Conservation (phyloP, 2,113 vertebrate genomes). For the Cryptomyrus ogoouensis region DNA sequence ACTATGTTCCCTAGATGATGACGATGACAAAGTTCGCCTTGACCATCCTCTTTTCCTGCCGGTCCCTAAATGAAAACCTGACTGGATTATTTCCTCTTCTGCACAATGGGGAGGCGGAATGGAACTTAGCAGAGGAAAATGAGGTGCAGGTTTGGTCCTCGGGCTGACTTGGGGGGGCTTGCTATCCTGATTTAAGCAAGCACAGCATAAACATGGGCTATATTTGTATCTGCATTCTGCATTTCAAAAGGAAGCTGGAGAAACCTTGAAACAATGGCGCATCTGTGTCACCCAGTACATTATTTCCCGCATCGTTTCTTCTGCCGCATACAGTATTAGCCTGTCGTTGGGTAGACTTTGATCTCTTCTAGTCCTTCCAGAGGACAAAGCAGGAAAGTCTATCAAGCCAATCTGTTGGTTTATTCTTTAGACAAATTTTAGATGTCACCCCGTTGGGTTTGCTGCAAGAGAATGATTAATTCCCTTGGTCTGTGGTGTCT, state of each 20-base stretch:
- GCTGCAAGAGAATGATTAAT: background rate
- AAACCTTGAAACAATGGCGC: background rate
- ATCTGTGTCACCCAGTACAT: background rate
- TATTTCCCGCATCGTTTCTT: background rate
- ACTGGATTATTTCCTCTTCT: background rate
- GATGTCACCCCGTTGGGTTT: background rate
- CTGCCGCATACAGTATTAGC: background rate
- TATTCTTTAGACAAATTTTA: background rate
- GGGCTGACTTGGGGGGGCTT: background rate
- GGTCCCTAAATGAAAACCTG: background rate
- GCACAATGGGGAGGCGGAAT: background rate
- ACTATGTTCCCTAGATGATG: background rate
- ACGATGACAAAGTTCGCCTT: background rate
- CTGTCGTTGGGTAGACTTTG: background rate
- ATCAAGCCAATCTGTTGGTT: background rate
- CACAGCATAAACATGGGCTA: background rate
- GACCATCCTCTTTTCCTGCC: background rate
- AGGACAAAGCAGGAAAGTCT: background rate
- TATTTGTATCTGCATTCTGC: background rate
- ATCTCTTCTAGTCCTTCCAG: background rate
- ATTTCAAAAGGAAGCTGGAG: background rate
- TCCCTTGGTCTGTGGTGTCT: background rate
- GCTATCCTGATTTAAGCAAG: background rate
- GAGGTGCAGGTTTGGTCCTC: background rate
- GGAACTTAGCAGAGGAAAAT: background rate